These are phyloP conservation scores for Vidua macroura DNA, from an alignment of 2,113 vertebrate genomes.

Conservation along the genomic window DNA sequence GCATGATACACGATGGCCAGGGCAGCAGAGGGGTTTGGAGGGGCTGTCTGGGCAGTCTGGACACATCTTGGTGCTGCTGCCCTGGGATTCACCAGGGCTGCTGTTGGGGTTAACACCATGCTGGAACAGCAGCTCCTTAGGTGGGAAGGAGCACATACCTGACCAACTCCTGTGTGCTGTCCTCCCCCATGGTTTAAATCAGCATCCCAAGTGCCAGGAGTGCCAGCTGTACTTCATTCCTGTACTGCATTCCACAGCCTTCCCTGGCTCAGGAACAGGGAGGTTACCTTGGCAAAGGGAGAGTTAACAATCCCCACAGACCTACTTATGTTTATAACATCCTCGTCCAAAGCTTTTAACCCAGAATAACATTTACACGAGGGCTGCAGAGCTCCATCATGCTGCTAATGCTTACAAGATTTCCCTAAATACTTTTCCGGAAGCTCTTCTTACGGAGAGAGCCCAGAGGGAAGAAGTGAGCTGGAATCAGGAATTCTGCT, in stretches of 20 bases:
- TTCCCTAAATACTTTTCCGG: conserved; percentile 29
- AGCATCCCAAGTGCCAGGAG: neutral
- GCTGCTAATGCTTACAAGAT: conserved; percentile 44
- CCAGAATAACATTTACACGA: conserved; percentile 36
- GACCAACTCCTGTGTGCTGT: neutral
- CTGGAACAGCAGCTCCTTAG: neutral
- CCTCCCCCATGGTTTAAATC: neutral
- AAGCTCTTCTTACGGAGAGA: neutral
- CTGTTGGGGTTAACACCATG: neutral
- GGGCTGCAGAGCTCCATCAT: conserved; percentile 22
- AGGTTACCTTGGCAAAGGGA: neutral
- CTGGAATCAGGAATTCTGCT: rapidly evolving
- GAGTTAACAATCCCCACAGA: conserved; percentile 26
- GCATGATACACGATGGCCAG: rapidly evolving
- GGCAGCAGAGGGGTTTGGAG: neutral
- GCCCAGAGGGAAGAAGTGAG: neutral
- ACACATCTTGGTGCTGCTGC: neutral
- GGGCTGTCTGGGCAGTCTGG: neutral
- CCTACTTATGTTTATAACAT: neutral
- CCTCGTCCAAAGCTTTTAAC: conserved; percentile 55
- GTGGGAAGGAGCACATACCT: neutral
- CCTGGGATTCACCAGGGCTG: neutral
- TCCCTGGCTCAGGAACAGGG: neutral
- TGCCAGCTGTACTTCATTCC: neutral
- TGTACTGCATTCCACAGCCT: neutral